Conservation (phyloP, 2,888 invertebrate genomes). For the Drosophila multiciliata region DNA sequence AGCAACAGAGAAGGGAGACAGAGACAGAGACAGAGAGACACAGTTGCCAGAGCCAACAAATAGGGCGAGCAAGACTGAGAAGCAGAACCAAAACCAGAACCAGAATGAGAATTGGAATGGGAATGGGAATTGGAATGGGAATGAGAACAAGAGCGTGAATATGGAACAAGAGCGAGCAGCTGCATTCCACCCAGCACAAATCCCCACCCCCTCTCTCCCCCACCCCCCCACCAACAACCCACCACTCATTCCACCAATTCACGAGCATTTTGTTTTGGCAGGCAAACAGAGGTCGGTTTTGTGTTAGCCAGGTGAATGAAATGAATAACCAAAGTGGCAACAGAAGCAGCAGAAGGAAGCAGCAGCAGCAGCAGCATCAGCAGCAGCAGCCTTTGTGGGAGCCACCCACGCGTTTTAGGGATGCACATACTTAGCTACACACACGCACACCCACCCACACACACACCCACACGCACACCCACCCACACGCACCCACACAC, state of each 20-base stretch:
- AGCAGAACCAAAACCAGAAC: not conserved
- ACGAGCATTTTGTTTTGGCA: conserved; percentile 1
- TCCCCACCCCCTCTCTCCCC: not conserved
- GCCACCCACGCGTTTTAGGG: conserved; percentile 53
- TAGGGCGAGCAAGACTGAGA: not conserved
- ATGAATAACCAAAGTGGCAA: conserved; percentile 30
- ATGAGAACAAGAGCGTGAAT: conserved; percentile 1
- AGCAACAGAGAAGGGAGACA: not conserved
- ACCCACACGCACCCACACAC: conserved; percentile 2
- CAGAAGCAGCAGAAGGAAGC: conserved; percentile 1
- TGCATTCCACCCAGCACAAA: conserved; percentile 8
- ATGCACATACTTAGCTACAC: conserved; percentile 34
- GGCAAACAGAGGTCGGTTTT: conserved; percentile 8
- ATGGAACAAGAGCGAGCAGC: conserved; percentile 5
- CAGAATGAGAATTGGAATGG: not conserved
- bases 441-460: not conserved
- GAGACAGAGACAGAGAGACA: not conserved
- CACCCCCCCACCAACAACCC: not conserved
- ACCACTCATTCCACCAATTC: not conserved
- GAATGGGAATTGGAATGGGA: not conserved
- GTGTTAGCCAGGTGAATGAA: conserved; percentile 37
- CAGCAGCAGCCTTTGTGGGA: conserved; percentile 3
- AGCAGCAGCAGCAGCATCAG: conserved; percentile 8
- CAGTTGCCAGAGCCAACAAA: not conserved
- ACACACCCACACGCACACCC: not conserved